Conservation (phyloP, 64 coral and sea anemone genomes). For the Trachythela sp. region DNA sequence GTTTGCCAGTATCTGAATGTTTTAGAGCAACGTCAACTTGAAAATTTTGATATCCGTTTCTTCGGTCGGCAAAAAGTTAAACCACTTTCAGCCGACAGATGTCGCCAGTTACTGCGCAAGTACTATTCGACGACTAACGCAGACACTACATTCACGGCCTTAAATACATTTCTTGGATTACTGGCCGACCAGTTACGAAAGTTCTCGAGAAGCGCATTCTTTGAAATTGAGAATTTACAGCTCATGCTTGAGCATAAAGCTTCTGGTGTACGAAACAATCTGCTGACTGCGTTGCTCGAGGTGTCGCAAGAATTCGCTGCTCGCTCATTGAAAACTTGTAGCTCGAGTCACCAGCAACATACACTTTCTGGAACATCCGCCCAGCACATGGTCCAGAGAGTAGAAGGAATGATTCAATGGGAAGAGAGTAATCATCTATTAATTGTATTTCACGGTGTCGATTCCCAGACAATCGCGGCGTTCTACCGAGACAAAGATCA, state of each 20-base stretch:
- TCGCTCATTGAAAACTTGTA: slow-evolving; percentile 57
- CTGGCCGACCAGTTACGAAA: slow-evolving; percentile 71
- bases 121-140: slow-evolving; percentile 52
- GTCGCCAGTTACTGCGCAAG: slow-evolving; percentile 42
- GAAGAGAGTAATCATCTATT: slow-evolving; percentile 59
- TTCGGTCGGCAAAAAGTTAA: slow-evolving; percentile 26
- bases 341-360: slow-evolving; percentile 24
- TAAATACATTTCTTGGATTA: slow-evolving; percentile 61
- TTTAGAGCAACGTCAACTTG: slow-evolving; percentile 51
- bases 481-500: slow-evolving; percentile 19
- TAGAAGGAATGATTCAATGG: slow-evolving; percentile 72
- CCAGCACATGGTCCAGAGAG: slow-evolving; percentile 47
- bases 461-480: slow-evolving; percentile 54
- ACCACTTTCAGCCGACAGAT: slow-evolving; percentile 22
- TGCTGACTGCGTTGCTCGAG: slow-evolving; percentile 62
- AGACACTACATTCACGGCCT: slow-evolving; percentile 58
- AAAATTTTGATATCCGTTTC: slow-evolving; percentile 44
- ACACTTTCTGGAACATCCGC: not conserved
- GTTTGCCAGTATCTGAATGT: slow-evolving; percentile 73
- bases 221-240: slow-evolving; percentile 58
- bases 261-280: slow-evolving; percentile 58
- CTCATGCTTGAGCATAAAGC: slow-evolving; percentile 31
- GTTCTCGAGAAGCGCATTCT: slow-evolving; percentile 74
- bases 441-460: slow-evolving; percentile 56
- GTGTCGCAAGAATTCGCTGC: slow-evolving; percentile 76